phyloP scores from a whole-genome alignment of 2,797 vertebrate genomes.

The Naso thynnoides region DNA sequence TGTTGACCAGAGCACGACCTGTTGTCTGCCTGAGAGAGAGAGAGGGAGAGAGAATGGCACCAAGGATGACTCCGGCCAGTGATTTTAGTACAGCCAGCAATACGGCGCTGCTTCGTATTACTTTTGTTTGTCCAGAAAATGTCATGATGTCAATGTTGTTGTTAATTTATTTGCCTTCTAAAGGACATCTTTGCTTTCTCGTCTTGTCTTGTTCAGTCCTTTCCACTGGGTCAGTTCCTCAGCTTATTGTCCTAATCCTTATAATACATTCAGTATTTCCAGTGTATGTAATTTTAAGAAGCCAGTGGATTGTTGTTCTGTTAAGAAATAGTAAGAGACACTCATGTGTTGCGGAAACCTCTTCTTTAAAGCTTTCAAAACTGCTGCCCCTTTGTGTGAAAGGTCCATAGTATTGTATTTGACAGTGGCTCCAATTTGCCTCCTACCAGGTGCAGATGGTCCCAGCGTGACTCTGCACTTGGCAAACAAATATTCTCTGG shows the following conservation, averaged over 20 bases:
- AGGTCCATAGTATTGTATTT: slow-evolving; percentile 33
- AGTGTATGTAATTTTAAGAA: neutral
- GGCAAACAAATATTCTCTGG: slow-evolving; percentile 35
- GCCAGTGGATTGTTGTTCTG: neutral
- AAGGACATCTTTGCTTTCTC: slow-evolving; percentile 14
- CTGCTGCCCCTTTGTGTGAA: slow-evolving; percentile 12
- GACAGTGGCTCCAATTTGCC: slow-evolving; percentile 34
- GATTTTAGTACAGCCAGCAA: slow-evolving; percentile 10
- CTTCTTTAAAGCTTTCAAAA: neutral
- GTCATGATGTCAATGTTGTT: slow-evolving; percentile 18
- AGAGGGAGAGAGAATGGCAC: slow-evolving; percentile 34
- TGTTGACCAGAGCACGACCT: slow-evolving; percentile 40
- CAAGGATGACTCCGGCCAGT: slow-evolving; percentile 12
- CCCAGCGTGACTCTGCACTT: slow-evolving; percentile 52
- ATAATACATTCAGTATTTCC: neutral
- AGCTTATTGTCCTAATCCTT: neutral
- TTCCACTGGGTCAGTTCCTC: slow-evolving; percentile 10
- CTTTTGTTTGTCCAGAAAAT: slow-evolving; percentile 46
- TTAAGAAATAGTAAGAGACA: neutral
- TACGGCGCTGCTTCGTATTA: slow-evolving; percentile 23
- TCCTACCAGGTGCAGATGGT: slow-evolving; percentile 56
- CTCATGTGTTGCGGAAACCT: neutral
- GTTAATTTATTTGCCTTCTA: slow-evolving; percentile 27
- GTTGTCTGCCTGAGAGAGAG: slow-evolving; percentile 57
- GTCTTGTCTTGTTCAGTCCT: slow-evolving; percentile 34